Evolutionary conservation across 2,113 vertebrate species (phyloP).

Genomic region (Zosterops lateralis): DNA sequence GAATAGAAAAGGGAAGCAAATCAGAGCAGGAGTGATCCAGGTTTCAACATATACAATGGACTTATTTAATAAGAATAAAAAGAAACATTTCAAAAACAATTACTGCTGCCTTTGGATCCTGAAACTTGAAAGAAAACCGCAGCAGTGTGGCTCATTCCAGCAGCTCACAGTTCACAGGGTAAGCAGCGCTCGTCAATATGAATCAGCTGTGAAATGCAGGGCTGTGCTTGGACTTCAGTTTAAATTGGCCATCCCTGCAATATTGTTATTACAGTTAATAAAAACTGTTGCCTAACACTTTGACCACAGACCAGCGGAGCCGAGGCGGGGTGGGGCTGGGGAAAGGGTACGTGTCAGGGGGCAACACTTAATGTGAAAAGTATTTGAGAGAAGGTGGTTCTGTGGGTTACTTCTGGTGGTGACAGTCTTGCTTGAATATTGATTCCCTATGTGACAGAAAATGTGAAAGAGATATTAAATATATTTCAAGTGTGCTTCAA

Average conservation of each 20-base stretch:
- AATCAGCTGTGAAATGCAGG: slow-evolving; percentile 43
- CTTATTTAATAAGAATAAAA: slow-evolving; percentile 61
- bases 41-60: slow-evolving; percentile 8
- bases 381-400: background rate
- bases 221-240: slow-evolving; percentile 20
- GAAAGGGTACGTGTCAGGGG: background rate
- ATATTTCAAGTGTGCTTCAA: background rate
- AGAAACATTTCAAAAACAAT: slow-evolving; percentile 66
- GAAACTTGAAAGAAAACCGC: slow-evolving; percentile 61
- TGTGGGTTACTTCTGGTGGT: background rate
- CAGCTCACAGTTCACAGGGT: slow-evolving; percentile 37
- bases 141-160: slow-evolving; percentile 20
- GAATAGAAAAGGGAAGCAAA: slow-evolving; percentile 9
- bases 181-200: slow-evolving; percentile 37
- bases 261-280: slow-evolving; percentile 47
- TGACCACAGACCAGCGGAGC: slow-evolving; percentile 17
- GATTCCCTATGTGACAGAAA: background rate
- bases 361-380: background rate
- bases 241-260: slow-evolving; percentile 34
- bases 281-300: slow-evolving; percentile 43
- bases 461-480: background rate
- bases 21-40: background rate
- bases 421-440: background rate
- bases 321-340: background rate
- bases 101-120: slow-evolving; percentile 58